Evolutionary conservation across 2,888 invertebrate species (phyloP), one percentile per base, ranked within the genome.

Genomic region (Sericinus montela): DNA sequence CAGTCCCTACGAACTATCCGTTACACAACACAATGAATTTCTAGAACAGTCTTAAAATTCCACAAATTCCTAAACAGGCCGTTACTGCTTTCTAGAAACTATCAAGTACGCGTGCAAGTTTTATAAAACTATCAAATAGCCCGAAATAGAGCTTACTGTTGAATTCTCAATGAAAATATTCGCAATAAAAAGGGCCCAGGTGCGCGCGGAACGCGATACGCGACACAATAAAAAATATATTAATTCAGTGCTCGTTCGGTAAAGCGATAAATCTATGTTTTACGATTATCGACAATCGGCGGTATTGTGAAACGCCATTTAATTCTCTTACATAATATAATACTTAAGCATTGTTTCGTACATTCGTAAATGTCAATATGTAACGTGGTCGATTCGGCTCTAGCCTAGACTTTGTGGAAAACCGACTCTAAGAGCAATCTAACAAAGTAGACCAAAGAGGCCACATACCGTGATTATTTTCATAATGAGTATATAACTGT

Each of bases 211-310:
- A 43, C 19, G 41, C 30, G 36, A 19, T 37, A 38, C 30, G 13
- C 13, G 40, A 25, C 14, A 37, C 23, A 48, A 42, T 48, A 42
- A 37, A 37, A 37, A 42, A 36, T 36, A 41, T 16, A 48, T 48
- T 15, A 43, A 48, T 43, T 48, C 43, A 38, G 9, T 19, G 13
- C 42, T 43, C 48, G 38, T 48, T 43, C 48, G 43, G 3, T 14
- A 10, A 35, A 23, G 28, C 37, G 29, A 30, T 48, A 48, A 48
- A 48, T 42, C 41, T 30, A 29, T 11, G 19, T 23, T 48, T 48
- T 42, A 42, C 48, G 48, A 42, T 48, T 42, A 14, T 14, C 48
- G 48, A 42, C 42, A 37, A 14, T 14, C 35, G 19, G 13, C 35
- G 28, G 7, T 35, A 47, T 47, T 47, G 40, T 11, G 47, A 47